Evolutionary conservation across 2,888 invertebrate genomes (phyloP).

Genomic region (Aporophyla lueneburgensis): DNA sequence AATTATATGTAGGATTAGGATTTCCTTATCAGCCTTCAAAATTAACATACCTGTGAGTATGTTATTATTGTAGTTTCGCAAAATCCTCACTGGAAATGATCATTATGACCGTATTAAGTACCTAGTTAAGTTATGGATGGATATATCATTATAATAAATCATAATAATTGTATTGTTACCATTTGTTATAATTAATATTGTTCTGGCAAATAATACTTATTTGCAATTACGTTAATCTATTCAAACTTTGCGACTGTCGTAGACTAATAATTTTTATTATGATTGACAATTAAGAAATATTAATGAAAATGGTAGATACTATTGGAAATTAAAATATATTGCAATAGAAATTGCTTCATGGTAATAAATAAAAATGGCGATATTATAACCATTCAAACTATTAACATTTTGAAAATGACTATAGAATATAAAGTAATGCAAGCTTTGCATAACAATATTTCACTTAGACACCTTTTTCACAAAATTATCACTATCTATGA

Average conservation of each 20-base stretch:
- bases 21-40: conserved; percentile 25
- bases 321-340: neutral
- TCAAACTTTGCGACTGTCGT: neutral
- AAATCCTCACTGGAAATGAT: conserved; percentile 16
- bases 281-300: neutral
- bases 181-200: neutral
- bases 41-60: neutral
- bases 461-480: neutral
- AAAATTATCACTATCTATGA: neutral
- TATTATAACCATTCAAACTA: too few species aligned
- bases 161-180: neutral
- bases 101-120: neutral
- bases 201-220: neutral
- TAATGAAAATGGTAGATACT: neutral
- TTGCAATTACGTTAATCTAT: neutral
- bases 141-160: neutral
- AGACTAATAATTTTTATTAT: conserved; percentile 5
- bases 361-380: neutral
- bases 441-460: neutral
- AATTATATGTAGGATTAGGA: conserved; percentile 12
- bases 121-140: neutral
- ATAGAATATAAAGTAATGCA: neutral
- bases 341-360: neutral
- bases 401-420: neutral
- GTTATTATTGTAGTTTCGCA: conserved; percentile 10